Evolutionary conservation across 2,888 invertebrate genomes (phyloP), one percentile per base, ranked within the genome.

Genomic region (Acanthosoma haemorrhoidale): DNA sequence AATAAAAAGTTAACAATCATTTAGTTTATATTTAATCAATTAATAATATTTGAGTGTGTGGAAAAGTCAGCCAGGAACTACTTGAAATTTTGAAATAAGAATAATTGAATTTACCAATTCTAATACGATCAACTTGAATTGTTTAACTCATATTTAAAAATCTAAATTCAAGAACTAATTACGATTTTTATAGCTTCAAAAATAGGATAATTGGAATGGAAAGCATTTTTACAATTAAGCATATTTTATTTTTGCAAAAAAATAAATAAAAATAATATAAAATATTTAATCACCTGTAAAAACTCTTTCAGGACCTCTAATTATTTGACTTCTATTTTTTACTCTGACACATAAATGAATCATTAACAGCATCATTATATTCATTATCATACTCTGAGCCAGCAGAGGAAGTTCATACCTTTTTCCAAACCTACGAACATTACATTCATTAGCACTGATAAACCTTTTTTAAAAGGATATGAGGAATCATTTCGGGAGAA

Each of bases 381-480:
- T 96, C 99, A 99, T 99, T 70, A 99, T 88, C 79, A 98, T 87
- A 83, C 97, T 98, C 83, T 99, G 99, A 73, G 94, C 85, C 76
- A 99, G 85, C 74, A 99, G 84, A 70, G 98, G 97, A 79, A 92
- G 84, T 83, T 99, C 98, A 84, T 94, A 99, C 75, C 90, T 91
- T 82, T 94, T 96, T 75, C 98, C 98, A 86, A 99, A 98, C 98
- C 98, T 99, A 82, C 51, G 85, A 84, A 72, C 74, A n/a, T n/a
- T n/a, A n/a, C n/a, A n/a, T n/a, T n/a, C n/a, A n/a, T n/a, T n/a
- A n/a, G n/a, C n/a, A n/a, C n/a, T n/a, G n/a, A n/a, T n/a, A n/a
- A n/a, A n/a, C n/a, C n/a, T n/a, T n/a, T n/a, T n/a, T n/a, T n/a
- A n/a, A n/a, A n/a, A n/a, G n/a, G n/a, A n/a, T n/a, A n/a, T n/a